Percentiles rank a stretch among this genome's conserved stretches.
Conservation (phyloP, 1,140 invertebrate species). For the Panagrolaimus sp. region DNA sequence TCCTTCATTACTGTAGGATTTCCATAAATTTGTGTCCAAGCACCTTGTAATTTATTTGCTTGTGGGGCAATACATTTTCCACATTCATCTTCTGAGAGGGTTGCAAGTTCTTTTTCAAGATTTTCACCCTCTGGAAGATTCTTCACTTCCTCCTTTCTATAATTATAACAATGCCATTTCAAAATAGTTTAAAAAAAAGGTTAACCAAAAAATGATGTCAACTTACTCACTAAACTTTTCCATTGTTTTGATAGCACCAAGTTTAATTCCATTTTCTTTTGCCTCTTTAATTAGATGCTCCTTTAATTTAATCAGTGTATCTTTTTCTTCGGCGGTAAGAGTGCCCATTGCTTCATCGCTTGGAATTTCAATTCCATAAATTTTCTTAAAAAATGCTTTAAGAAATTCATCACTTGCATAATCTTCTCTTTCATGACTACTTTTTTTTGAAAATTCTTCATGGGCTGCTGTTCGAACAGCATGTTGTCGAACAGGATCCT, state of each 20-base stretch:
- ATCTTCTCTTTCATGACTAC: neutral
- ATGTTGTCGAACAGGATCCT: conserved; percentile 14
- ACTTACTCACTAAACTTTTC: neutral
- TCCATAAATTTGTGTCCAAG: conserved; percentile 21
- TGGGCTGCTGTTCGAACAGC: conserved; percentile 9
- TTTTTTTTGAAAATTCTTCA: neutral
- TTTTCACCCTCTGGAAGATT: neutral
- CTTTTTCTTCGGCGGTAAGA: neutral
- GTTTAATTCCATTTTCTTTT: neutral
- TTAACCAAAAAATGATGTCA: neutral
- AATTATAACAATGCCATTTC: neutral
- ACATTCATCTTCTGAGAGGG: conserved; percentile 6
- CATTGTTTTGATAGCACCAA: conserved; percentile 8
- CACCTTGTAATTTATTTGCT: neutral
- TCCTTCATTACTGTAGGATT: conserved; percentile 19
- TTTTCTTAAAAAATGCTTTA: conserved; percentile 14
- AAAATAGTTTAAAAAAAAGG: neutral
- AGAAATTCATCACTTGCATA: conserved; percentile 7
- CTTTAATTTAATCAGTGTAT: neutral
- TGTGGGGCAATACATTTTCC: neutral
- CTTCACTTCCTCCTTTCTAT: neutral
- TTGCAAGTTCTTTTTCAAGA: conserved; percentile 13
- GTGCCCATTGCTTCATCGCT: neutral
- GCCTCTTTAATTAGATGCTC: neutral
- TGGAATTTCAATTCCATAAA: conserved; percentile 19